A percentile compares a stretch with the other conserved stretches of the same genome.
Conservation (phyloP, 2,797 vertebrate species). For the Pteropus rufus region DNA sequence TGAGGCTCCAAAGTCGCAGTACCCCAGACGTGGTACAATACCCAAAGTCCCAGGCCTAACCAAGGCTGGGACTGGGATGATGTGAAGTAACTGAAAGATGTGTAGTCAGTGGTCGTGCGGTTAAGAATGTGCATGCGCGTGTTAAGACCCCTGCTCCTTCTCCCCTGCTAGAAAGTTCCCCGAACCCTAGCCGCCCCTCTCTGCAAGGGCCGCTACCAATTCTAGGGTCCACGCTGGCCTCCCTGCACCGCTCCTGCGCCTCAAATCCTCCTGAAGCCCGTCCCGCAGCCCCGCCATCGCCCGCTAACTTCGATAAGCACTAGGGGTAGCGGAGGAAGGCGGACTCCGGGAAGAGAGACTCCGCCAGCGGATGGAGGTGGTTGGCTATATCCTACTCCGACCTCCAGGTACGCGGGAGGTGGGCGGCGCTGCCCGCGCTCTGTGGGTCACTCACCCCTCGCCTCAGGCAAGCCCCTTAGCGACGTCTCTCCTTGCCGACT, state of each 20-base stretch:
- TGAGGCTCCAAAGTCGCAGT: background rate
- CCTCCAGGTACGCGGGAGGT: rapidly evolving
- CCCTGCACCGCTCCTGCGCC: background rate
- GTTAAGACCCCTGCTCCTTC: background rate
- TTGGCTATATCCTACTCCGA: background rate
- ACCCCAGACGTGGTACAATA: rapidly evolving
- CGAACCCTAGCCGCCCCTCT: too few species aligned
- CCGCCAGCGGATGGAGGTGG: background rate
- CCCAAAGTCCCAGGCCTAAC: background rate
- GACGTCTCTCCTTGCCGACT: conserved; percentile 52
- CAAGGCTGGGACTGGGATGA: background rate
- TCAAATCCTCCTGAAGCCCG: background rate
- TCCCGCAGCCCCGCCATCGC: background rate
- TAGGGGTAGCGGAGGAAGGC: rapidly evolving
- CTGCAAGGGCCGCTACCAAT: background rate
- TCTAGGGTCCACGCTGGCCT: background rate
- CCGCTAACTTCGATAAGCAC: background rate
- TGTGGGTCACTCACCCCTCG: conserved; percentile 45
- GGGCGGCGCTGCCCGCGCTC: background rate
- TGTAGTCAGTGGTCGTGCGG: rapidly evolving
- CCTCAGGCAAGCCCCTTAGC: conserved; percentile 57
- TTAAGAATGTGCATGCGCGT: rapidly evolving
- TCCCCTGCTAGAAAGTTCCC: rapidly evolving
- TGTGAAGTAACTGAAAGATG: rapidly evolving
- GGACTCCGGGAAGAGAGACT: background rate